Evolutionary conservation across 2,113 vertebrate species (phyloP).

Genomic region (Cololabis saira): DNA sequence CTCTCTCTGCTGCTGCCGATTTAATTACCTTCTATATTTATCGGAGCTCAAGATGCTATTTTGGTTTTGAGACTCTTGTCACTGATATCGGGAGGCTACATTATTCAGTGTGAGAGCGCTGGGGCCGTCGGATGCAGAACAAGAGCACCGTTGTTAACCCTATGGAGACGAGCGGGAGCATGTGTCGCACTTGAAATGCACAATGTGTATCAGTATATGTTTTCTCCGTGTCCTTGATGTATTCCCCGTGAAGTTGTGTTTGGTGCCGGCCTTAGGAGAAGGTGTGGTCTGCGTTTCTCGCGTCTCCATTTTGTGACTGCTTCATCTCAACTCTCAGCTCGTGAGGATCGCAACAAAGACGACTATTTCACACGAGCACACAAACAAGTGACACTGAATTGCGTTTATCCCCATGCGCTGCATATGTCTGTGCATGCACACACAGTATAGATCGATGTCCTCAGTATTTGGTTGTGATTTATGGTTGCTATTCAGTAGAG

Average conservation of each 20-base stretch:
- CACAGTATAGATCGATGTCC: constrained; percentile 64
- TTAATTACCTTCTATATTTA: constrained; percentile 84
- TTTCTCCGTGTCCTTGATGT: neutral
- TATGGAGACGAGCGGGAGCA: constrained; percentile 24
- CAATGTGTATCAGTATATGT: neutral
- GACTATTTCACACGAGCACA: constrained; percentile 14
- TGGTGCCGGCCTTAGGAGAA: constrained; percentile 7
- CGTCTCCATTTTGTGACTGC: constrained; percentile 45
- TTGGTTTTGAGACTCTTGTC: constrained; percentile 76
- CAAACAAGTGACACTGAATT: constrained; percentile 8
- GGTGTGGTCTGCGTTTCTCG: constrained; percentile 47
- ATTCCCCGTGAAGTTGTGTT: neutral
- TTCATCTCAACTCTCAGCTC: constrained; percentile 39
- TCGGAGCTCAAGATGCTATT: constrained; percentile 79
- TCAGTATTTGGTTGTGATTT: constrained; percentile 77
- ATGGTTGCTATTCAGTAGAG: constrained; percentile 76
- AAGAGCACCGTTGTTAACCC: constrained; percentile 59
- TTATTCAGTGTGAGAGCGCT: constrained; percentile 73
- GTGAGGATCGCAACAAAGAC: constrained; percentile 5
- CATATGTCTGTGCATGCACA: neutral
- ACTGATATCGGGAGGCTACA: constrained; percentile 76
- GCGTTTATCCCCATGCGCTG: constrained; percentile 6
- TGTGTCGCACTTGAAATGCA: constrained; percentile 14
- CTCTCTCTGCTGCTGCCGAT: constrained; percentile 74
- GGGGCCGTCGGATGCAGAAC: constrained; percentile 60